Evolutionary conservation across 2,113 vertebrate species (phyloP).

Genomic region (Ciconia maguari): DNA sequence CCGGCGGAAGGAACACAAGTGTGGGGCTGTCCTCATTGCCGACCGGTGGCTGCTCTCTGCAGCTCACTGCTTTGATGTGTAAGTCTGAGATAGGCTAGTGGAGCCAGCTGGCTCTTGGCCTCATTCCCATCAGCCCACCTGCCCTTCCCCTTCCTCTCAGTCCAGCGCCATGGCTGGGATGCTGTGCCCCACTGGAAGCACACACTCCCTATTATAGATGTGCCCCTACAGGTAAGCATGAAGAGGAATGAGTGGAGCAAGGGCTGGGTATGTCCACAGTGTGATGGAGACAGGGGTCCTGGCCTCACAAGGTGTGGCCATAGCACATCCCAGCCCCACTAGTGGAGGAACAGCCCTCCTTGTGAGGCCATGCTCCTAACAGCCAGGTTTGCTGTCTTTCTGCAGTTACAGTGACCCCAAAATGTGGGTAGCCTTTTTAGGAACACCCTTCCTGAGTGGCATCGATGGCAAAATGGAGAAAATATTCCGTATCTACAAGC

Average conservation of each 20-base stretch:
- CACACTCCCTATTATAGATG: not conserved
- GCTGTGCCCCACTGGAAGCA: not conserved
- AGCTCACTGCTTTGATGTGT: slow-evolving; percentile 91
- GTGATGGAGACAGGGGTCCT: not conserved
- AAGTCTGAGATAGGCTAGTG: not conserved
- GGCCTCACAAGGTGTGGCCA: not conserved
- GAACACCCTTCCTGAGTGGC: slow-evolving; percentile 83
- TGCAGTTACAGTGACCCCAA: slow-evolving; percentile 78
- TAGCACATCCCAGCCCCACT: not conserved
- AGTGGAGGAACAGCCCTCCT: not conserved
- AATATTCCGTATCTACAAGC: slow-evolving; percentile 83
- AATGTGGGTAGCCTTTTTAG: slow-evolving; percentile 88
- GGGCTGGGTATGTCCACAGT: not conserved
- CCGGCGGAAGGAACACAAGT: slow-evolving; percentile 82
- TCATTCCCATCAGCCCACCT: not conserved
- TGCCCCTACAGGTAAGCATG: not conserved
- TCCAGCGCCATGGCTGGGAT: not conserved
- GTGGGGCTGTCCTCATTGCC: slow-evolving; percentile 89
- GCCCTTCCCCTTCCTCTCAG: rapidly evolving
- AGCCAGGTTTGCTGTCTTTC: slow-evolving; percentile 20
- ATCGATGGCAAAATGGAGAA: slow-evolving; percentile 80
- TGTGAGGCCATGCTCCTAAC: not conserved
- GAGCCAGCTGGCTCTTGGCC: not conserved
- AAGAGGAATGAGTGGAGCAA: not conserved
- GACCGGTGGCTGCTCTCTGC: slow-evolving; percentile 90